Conservation (phyloP, 2,113 vertebrate genomes). For the Seriola quinqueradiata region DNA sequence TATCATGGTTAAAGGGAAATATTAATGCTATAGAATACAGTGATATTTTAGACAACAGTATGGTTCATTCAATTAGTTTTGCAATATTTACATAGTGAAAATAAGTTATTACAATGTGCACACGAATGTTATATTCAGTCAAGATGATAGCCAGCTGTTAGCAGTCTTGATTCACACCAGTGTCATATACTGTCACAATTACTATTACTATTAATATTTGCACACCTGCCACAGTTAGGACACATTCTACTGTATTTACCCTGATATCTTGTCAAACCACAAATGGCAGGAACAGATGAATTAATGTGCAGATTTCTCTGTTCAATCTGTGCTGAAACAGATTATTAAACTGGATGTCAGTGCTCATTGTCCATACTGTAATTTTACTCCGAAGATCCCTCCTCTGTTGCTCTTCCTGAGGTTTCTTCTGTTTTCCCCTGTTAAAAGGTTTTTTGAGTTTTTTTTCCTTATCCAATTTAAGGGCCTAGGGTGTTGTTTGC, state of each 20-base stretch:
- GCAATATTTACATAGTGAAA: too few relatives aligned
- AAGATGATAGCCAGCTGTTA: too few relatives aligned
- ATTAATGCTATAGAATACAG: neutral
- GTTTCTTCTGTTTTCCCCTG: neutral
- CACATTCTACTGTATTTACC: neutral
- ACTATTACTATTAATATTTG: neutral
- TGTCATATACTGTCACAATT: neutral
- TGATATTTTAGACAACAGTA: too few relatives aligned
- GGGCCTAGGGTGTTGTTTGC: neutral
- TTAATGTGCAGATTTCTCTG: neutral
- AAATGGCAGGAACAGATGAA: neutral
- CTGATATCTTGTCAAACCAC: neutral
- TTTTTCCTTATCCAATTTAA: neutral
- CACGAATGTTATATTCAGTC: too few relatives aligned
- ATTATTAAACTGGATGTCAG: neutral
- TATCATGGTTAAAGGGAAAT: too few relatives aligned
- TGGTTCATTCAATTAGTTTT: too few relatives aligned
- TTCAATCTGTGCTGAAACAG: neutral
- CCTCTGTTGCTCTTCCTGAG: neutral
- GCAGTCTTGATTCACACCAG: neutral
- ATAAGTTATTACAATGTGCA: too few relatives aligned
- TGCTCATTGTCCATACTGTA: neutral
- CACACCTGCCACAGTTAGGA: too few relatives aligned
- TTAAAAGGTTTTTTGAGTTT: neutral
- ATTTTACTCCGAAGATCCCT: neutral